Base-by-base conservation (phyloP, 2,888 invertebrate genomes). In the Epiperipatus broadwayi region DNA sequence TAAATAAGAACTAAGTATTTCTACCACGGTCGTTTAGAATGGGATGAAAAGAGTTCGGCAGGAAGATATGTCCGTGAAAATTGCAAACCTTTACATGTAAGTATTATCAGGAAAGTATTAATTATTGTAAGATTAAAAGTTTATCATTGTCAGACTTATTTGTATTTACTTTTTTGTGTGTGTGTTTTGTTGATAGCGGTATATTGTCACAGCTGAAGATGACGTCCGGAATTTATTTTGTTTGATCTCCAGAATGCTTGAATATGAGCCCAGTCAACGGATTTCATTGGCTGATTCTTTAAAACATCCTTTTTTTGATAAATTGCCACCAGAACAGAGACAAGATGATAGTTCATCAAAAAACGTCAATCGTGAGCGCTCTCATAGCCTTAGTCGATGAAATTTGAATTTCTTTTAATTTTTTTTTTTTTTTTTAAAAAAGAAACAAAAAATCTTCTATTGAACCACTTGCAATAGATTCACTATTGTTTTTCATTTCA, bases 31-130 rank as follows among this genome's bases (percentile, higher is more conserved):
- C 81, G 83, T 66, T 70, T 97, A 56, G 89, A 89, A 63, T 97
- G 95, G 95, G 89, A 93, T 59, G 85, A 87, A 50, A 84, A 87
- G 58, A 85, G 84, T 55, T 80, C 84, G 36, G 85, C 89, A 43
- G 95, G 93, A 39, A 75, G 89, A 65, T 99, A 95, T 58, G 95
- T 99, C 29, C 72, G 89, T 52, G 91, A 93, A 60, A 91, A 91
- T 61, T 95, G 95, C 66, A 91, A 89, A 69, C 91, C 91, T 39
- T 65, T 97, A 50, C 67, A 74, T 68, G 87, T 87, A 63, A 73
- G 72, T 68, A 5, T 35, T 19, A n/a, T n/a, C n/a, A n/a, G n/a
- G n/a, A n/a, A n/a, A n/a, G n/a, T n/a, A n/a, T 39, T 31, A 39
- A 25, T 37, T 43, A 45, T 35, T 5, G 7, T 31, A 1, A 12